These are phyloP conservation scores for Eurystomus glaucurus DNA, from an alignment of 2,797 vertebrate genomes.

Conservation along the genomic window DNA sequence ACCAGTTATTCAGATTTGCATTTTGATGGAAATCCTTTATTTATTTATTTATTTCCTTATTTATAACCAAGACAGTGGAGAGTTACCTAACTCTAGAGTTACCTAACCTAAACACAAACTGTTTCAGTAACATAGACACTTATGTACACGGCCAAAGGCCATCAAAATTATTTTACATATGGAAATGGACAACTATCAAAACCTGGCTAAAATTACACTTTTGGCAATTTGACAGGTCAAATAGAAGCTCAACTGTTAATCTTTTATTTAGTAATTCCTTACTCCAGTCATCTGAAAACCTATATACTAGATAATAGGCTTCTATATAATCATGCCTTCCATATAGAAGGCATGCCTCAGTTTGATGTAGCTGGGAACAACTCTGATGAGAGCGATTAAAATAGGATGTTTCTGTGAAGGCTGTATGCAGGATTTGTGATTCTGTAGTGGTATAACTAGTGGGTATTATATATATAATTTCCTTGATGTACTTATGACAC, in stretches of 20 bases:
- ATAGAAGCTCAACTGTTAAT: not conserved
- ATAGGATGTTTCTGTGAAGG: not conserved
- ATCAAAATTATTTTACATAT: not conserved
- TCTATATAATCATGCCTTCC: not conserved
- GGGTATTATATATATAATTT: not conserved
- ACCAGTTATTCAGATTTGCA: not conserved
- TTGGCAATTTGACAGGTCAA: not conserved
- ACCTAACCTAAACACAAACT: not conserved
- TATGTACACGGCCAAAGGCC: not conserved
- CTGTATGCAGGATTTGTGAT: not conserved
- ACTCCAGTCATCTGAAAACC: not conserved
- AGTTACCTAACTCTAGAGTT: too few species aligned
- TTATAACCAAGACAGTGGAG: not conserved
- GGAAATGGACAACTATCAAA: not conserved
- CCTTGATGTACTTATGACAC: slow-evolving; percentile 7
- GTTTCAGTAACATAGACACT: not conserved
- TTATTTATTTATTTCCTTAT: not conserved
- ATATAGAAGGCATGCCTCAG: not conserved
- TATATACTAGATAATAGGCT: not conserved
- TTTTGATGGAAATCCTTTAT: not conserved
- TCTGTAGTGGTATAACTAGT: not conserved
- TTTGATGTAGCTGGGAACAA: not conserved
- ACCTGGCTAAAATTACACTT: not conserved
- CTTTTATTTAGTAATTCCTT: not conserved
- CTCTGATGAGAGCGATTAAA: not conserved